Conservation (phyloP, 2,797 vertebrate genomes). For the Labroides dimidiatus region DNA sequence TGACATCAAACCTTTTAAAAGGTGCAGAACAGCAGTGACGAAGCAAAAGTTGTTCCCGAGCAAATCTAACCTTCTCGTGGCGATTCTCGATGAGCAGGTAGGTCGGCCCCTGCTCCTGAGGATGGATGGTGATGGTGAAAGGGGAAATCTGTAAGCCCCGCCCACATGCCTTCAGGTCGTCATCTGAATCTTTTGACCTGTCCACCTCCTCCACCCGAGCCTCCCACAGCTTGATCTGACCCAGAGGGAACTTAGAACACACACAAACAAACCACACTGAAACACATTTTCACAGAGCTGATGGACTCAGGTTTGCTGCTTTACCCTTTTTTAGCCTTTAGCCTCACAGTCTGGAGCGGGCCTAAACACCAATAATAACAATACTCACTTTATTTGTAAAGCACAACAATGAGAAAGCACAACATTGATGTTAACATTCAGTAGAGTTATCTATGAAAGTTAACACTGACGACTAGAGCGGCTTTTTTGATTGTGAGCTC, state of each 20-base stretch:
- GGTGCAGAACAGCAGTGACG: too few relatives aligned
- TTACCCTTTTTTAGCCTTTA: too few relatives aligned
- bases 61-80: slow-evolving; percentile 89
- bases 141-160: slow-evolving; percentile 86
- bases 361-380: background rate
- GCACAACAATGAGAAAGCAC: too few relatives aligned
- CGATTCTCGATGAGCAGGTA: slow-evolving; percentile 93
- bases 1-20: too few relatives aligned
- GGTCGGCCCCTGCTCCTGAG: slow-evolving; percentile 91
- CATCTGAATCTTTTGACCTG: slow-evolving; percentile 90
- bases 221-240: slow-evolving; percentile 96
- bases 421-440: too few relatives aligned
- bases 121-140: slow-evolving; percentile 90
- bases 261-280: background rate
- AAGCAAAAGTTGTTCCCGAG: background rate
- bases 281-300: background rate
- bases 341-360: too few relatives aligned
- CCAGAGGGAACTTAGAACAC: slow-evolving; percentile 92
- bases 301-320: too few relatives aligned
- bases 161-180: slow-evolving; percentile 89
- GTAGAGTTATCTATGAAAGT: too few relatives aligned
- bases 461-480: too few relatives aligned
- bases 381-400: too few relatives aligned
- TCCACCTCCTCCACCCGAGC: slow-evolving; percentile 94
- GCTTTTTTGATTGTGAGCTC: too few relatives aligned